Evolutionary conservation across 2,888 invertebrate genomes (phyloP), one percentile per base, ranked within the genome.

Genomic region (Tenthredo notha): DNA sequence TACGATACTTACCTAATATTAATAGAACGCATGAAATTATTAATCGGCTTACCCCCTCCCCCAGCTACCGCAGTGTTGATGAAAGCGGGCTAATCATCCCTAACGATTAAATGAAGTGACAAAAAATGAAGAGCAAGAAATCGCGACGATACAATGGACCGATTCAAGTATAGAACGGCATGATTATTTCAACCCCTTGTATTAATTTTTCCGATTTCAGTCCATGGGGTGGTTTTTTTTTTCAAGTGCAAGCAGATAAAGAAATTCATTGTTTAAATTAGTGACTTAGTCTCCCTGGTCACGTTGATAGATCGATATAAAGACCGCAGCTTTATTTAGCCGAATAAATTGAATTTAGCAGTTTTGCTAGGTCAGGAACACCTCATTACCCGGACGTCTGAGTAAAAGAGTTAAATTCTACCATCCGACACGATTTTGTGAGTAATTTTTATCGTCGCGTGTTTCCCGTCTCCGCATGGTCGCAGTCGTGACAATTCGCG

Each of bases 401-500:
- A 15, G 10, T 25, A 21, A n/a, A 75, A 9, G 15, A 25, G 18
- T 29, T n/a, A 75, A 47, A 40, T 25, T 75, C 10, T 7, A 77
- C 54, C 33, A 33, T 54, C 33, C 25, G 33, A n/a, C 10, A 15
- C 37, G 70, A 7, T 25, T n/a, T 21, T 18, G 9, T 25, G 9
- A 18, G n/a, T 77, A 54, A 77, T 33, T 47, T 47, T 77, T 77
- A 25, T 77, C 54, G 33, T 54, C 54, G 77, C 77, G 54, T 54
- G 77, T 33, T 54, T 1, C 33, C 40, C 54, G 77, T 10, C 9
- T 18, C 29, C 54, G 29, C n/a, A n/a, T 29, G 25, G 18, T 77
- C 77, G 77, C 18, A 15, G 18, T 77, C 77, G 77, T 54, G 50
- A 77, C 77, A 54, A 77, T 54, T 33, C 29, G 33, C 50, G 77